Conservation (phyloP, 2,888 invertebrate genomes). For the Iphiclides podalirius region DNA sequence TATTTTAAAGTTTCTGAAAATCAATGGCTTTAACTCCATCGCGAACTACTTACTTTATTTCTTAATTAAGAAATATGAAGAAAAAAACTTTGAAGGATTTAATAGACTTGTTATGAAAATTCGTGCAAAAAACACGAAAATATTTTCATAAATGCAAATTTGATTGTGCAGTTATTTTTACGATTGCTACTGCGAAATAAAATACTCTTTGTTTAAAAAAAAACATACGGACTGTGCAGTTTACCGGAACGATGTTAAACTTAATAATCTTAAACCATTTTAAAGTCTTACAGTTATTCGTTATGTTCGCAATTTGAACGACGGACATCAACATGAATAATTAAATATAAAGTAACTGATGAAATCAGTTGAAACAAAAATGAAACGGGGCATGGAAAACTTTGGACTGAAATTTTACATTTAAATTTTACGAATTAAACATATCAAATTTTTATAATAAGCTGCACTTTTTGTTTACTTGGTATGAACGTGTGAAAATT, state of each 20-base stretch:
- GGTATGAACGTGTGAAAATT: too few relatives aligned
- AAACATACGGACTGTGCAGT: constrained; percentile 21
- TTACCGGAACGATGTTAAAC: constrained; percentile 24
- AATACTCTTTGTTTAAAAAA: constrained; percentile 17
- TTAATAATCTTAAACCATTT: constrained; percentile 24
- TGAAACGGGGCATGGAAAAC: background rate
- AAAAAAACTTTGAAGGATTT: constrained; percentile 8
- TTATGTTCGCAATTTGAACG: constrained; percentile 8
- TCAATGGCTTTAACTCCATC: too few relatives aligned
- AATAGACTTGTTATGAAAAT: constrained; percentile 18
- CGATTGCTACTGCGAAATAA: constrained; percentile 20
- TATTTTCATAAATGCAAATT: constrained; percentile 22
- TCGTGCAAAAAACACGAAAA: constrained; percentile 12
- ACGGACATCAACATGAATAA: constrained; percentile 6
- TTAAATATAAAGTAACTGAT: constrained; percentile 44
- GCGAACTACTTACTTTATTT: constrained; percentile 8
- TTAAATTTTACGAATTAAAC: too few relatives aligned
- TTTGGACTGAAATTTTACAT: too few relatives aligned
- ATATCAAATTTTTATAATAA: too few relatives aligned
- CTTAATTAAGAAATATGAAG: constrained; percentile 9
- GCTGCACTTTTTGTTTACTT: too few relatives aligned
- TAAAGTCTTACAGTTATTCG: constrained; percentile 19
- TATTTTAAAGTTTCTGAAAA: too few relatives aligned
- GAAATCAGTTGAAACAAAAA: constrained; percentile 28
- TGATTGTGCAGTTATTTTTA: constrained; percentile 22